These are phyloP conservation scores for Pachypeltis micranthus DNA, from an alignment of 1,140 invertebrate genomes.

Conservation along the genomic window DNA sequence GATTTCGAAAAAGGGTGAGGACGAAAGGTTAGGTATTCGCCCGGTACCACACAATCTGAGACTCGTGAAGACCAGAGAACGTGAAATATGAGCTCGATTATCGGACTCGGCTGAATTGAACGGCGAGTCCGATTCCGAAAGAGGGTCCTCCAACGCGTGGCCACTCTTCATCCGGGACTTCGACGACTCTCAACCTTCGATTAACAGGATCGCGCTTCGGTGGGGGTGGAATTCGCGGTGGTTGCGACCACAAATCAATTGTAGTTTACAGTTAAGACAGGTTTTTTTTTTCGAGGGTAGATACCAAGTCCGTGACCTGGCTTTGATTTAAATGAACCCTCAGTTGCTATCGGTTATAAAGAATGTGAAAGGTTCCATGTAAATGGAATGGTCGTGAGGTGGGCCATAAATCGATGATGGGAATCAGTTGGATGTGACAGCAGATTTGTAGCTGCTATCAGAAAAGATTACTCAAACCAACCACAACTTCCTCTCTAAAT, in stretches of 20 bases:
- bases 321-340: conserved; percentile 10
- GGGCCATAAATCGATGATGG: conserved; percentile 13
- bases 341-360: conserved; percentile 1
- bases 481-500: not conserved
- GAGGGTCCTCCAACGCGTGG: too few relatives aligned
- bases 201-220: not conserved
- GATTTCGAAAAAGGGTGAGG: too few relatives aligned
- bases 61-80: too few relatives aligned
- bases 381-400: conserved; percentile 9
- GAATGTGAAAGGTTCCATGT: conserved; percentile 10
- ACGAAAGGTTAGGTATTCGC: too few relatives aligned
- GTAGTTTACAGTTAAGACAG: not conserved
- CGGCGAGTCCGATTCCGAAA: too few relatives aligned
- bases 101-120: too few relatives aligned
- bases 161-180: too few relatives aligned
- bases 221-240: not conserved
- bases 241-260: not conserved
- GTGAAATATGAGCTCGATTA: too few relatives aligned
- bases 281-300: not conserved
- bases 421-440: conserved; percentile 10
- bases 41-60: too few relatives aligned
- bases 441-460: conserved; percentile 11
- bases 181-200: too few relatives aligned
- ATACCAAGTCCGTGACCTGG: not conserved
- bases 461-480: conserved; percentile 6